Evolutionary conservation across 2,113 vertebrate genomes (phyloP).

Genomic region (Orycteropus afer): DNA sequence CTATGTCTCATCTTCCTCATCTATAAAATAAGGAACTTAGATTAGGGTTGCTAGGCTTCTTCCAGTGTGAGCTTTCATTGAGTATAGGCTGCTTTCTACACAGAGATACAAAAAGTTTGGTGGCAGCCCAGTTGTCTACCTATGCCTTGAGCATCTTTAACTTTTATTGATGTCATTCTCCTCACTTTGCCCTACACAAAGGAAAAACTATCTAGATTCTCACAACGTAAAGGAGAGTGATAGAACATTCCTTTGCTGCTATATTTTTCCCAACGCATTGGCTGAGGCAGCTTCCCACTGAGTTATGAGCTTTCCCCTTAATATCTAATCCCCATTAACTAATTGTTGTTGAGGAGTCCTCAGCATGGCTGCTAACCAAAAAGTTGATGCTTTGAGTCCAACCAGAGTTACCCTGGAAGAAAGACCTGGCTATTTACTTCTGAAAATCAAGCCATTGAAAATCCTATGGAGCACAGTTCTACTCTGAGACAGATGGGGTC

Average conservation of each 20-base stretch:
- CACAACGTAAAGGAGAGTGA: neutral
- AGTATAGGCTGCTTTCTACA: neutral
- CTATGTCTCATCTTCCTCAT: neutral
- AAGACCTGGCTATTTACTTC: neutral
- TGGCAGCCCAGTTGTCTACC: neutral
- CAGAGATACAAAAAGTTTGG: neutral
- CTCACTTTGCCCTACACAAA: neutral
- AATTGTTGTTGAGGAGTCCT: neutral
- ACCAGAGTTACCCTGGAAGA: neutral
- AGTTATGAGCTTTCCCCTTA: neutral
- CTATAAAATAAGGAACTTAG: neutral
- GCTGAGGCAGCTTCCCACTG: accelerated
- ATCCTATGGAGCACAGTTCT: neutral
- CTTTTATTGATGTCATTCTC: neutral
- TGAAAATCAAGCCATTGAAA: neutral
- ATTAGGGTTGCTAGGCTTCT: neutral
- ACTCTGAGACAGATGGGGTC: neutral
- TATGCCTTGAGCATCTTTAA: neutral
- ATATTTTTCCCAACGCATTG: neutral
- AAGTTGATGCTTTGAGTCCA: neutral
- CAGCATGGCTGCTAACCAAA: neutral
- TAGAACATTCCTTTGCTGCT: neutral
- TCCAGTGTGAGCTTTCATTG: neutral
- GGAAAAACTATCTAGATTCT: neutral
- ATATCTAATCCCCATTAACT: neutral